Base-by-base conservation (phyloP, 2,888 invertebrate species). In the Pristionchus fissidentatus region DNA sequence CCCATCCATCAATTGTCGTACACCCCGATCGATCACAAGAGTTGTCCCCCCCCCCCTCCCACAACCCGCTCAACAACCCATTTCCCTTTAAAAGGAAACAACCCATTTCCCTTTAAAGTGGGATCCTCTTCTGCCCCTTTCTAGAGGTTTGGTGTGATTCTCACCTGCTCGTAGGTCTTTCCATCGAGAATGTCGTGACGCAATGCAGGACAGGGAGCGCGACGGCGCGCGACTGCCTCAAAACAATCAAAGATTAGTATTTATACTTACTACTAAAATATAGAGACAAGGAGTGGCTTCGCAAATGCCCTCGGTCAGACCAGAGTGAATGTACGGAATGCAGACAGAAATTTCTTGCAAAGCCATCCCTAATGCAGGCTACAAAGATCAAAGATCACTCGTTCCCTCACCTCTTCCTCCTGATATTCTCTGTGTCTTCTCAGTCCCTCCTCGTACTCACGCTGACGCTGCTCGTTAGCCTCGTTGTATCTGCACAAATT, bases 201-300 rank as follows among this genome's bases (percentile, higher is more conserved):
- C 7, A 79, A 57, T 22, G 79, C 79, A 29, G 79, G 79, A 26
- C 79, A 79, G 57, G 79, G 79, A 3, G 79, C 55, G 15, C 79
- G 79, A 26, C 79, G 55, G 57, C 55, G 55, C 29, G 29, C 75
- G 49, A 49, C 32, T 32, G 15, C 32, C n/a, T n/a, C n/a, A n/a
- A n/a, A 77, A 29, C 46, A 32, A 49, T 49, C 75, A 77, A 32
- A 32, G 49, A 77, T 77, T 19, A n/a, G n/a, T n/a, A n/a, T n/a
- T n/a, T n/a, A n/a, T n/a, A n/a, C n/a, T n/a, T n/a, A n/a, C n/a
- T n/a, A n/a, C n/a, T n/a, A 75, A 43, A n/a, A 32, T 10, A 49
- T 35, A 3, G 49, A 22, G 66, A 19, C n/a, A 66, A 38, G n/a
- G 66, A 66, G n/a, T n/a, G n/a, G n/a, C n/a, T n/a, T n/a, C n/a